Evolutionary conservation across 1,140 invertebrate genomes (phyloP).

Genomic region (Zaprionus vittiger): DNA sequence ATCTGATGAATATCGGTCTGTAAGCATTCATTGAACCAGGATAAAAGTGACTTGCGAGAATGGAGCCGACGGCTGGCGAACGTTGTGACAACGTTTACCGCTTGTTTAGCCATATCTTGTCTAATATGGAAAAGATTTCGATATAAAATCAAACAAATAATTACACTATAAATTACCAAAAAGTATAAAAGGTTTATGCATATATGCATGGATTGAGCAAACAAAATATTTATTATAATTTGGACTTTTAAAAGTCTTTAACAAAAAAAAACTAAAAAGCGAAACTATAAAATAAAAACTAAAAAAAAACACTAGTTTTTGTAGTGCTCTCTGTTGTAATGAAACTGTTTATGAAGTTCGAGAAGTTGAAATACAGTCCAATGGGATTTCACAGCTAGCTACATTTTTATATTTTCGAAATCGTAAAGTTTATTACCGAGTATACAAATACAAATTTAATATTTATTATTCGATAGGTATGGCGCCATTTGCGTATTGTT

Average conservation of each 20-base stretch:
- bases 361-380: background rate
- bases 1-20: constrained; percentile 96
- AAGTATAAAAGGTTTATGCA: background rate
- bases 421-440: too few species aligned
- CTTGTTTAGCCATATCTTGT: background rate
- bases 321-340: background rate
- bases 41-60: constrained; percentile 97
- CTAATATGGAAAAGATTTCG: background rate
- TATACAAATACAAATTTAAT: background rate
- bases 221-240: background rate
- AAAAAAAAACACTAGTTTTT: background rate
- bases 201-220: background rate
- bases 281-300: background rate
- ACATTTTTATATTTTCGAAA: background rate
- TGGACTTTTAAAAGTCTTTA: background rate
- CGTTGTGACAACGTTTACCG: constrained; percentile 11
- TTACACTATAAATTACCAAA: background rate
- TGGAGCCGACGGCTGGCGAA: constrained; percentile 3
- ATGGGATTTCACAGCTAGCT: background rate
- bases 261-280: background rate
- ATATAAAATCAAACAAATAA: background rate
- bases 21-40: constrained; percentile 98
- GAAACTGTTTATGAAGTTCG: background rate
- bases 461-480: background rate
- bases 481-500: background rate